Evolutionary conservation across 2,113 vertebrate species (phyloP).

Genomic region (Marmota monax): DNA sequence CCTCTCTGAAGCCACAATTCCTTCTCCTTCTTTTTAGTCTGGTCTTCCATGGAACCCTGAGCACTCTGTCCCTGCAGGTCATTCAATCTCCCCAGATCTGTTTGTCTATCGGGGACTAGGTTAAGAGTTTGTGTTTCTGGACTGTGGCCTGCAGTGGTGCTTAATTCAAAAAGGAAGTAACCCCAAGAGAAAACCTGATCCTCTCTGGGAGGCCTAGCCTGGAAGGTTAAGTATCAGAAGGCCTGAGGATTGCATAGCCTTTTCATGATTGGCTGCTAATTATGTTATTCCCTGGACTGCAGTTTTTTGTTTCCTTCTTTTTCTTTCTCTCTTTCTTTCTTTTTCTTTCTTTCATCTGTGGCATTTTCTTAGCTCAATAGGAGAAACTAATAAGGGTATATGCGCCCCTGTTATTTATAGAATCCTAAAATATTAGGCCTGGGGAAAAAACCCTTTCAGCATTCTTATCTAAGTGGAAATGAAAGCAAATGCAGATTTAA

Average conservation of each 20-base stretch:
- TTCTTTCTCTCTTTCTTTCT: no score
- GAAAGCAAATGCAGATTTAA: conserved; percentile 43
- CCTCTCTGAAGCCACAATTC: background rate
- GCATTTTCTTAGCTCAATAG: conserved; percentile 45
- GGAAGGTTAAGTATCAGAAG: background rate
- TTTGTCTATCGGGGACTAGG: conserved; percentile 53
- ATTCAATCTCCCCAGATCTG: conserved; percentile 53
- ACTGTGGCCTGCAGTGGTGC: background rate
- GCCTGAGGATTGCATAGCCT: background rate
- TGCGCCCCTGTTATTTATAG: conserved; percentile 1
- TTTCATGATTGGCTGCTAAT: conserved; percentile 60
- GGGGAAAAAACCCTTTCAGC: background rate
- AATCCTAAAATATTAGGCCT: conserved; percentile 58
- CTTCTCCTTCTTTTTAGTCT: background rate
- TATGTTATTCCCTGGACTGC: conserved; percentile 51
- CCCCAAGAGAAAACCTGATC: conserved; percentile 68
- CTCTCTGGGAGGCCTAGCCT: background rate
- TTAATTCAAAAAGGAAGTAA: conserved; percentile 71
- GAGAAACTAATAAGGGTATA: background rate
- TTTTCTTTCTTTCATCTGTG: background rate
- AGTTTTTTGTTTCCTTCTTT: background rate
- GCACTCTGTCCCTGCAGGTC: conserved; percentile 19
- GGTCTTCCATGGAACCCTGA: background rate
- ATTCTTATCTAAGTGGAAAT: conserved; percentile 20
- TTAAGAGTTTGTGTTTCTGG: conserved; percentile 63